These are phyloP conservation scores for Sardinella longiceps DNA, from an alignment of 2,797 vertebrate genomes.

Conservation along the genomic window DNA sequence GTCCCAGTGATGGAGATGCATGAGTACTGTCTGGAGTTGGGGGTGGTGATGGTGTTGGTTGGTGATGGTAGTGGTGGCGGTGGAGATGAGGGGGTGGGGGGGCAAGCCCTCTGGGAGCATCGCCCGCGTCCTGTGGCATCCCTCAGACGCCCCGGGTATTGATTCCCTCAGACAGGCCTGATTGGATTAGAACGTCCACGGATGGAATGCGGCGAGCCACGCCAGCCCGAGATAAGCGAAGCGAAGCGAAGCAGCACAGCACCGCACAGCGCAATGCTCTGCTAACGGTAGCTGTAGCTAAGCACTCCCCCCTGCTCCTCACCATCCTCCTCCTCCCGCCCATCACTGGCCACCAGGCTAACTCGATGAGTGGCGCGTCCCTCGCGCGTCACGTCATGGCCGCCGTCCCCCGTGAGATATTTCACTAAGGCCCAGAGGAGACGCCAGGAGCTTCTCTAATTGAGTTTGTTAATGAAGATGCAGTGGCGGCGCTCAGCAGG, in stretches of 20 bases:
- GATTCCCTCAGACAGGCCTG: conserved; percentile 35
- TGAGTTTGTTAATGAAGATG: conserved; percentile 20
- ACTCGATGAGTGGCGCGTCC: neutral
- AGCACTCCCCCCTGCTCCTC: too few relatives aligned
- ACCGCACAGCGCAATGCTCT: neutral
- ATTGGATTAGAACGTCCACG: conserved; percentile 30
- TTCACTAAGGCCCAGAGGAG: conserved; percentile 15
- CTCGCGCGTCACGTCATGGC: neutral
- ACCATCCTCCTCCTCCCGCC: neutral
- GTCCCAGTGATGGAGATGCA: conserved; percentile 1
- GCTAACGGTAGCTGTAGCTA: too few relatives aligned
- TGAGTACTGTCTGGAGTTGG: neutral
- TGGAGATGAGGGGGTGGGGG: neutral
- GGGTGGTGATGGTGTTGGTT: neutral
- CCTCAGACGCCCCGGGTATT: conserved; percentile 32
- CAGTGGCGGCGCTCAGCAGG: neutral
- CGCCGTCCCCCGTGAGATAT: neutral
- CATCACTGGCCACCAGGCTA: neutral
- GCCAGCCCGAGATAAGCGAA: neutral
- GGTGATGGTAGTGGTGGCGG: neutral
- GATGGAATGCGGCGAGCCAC: conserved; percentile 28
- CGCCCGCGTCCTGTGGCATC: conserved; percentile 10
- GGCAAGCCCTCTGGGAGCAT: neutral
- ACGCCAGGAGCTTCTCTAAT: neutral
- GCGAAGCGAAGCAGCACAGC: neutral